Conservation (phyloP, 2,113 vertebrate species). For the Hypomesus transpacificus region DNA sequence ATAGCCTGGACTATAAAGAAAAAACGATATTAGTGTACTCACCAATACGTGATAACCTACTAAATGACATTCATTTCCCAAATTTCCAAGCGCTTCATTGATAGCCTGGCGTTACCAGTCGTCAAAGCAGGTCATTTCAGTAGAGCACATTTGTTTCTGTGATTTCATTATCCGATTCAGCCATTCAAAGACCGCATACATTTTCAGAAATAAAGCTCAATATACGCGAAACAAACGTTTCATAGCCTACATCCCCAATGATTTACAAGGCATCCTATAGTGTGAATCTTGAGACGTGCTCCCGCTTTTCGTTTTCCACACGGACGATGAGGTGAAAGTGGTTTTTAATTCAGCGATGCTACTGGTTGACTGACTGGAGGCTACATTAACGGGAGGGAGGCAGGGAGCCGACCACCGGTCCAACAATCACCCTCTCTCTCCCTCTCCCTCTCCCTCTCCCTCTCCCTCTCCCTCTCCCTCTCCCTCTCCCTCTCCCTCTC, state of each 20-base stretch:
- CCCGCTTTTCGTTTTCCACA: constrained; percentile 16
- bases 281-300: constrained; percentile 8
- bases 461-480: constrained; percentile 8
- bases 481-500: constrained; percentile 6
- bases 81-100: constrained; percentile 15
- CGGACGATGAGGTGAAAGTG: constrained; percentile 6
- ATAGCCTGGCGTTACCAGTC: constrained; percentile 15
- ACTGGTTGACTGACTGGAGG: constrained; percentile 16
- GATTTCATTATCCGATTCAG: neutral
- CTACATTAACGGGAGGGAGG: neutral
- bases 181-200: neutral
- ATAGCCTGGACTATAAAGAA: constrained; percentile 4
- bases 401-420: constrained; percentile 15
- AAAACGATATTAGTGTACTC: neutral
- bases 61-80: constrained; percentile 6
- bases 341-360: constrained; percentile 16
- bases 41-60: neutral
- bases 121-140: constrained; percentile 12
- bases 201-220: neutral
- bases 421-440: constrained; percentile 13
- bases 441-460: constrained; percentile 16
- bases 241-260: no score
- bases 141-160: neutral
- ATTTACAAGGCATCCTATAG: neutral
- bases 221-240: neutral